Base-by-base conservation (phyloP, 1,140 invertebrate genomes). In the Trachymyrmex septentrionalis region DNA sequence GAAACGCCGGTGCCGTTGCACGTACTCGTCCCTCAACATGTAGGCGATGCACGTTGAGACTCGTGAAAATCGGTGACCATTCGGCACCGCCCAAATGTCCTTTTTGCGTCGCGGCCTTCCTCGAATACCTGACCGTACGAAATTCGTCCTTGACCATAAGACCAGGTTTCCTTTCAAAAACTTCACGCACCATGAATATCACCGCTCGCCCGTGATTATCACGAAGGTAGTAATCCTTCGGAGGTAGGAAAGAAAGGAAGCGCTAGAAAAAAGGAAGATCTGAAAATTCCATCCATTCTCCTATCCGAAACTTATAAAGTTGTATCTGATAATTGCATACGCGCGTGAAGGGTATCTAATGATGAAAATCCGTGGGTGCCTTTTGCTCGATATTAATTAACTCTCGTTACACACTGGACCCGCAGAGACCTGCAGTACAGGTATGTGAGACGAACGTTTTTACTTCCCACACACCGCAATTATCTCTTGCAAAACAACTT, bases 401-500 rank as follows among this genome's bases (percentile, higher is more conserved):
- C 24, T 48, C 38, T 50, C 34, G 48, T 21, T 21, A 44, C 66
- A 44, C 78, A 16, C 16, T 30, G 38, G 50, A 77, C 57, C 10
- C 27, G 19, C n/a, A 16, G 1, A 69, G 10, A 73, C 38, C 80
- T 21, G 78, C 34, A 53, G 78, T 55, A 14, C 24, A 48, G 44
- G 27, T 75, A 73, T 48, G 67, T 21, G 30, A 61, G 69, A 61
- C 77, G 63, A 80, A 9, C 77, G 14, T 84, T 84, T 84, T 84
- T 84, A 34, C 69, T 61, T 61, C 80, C 80, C 38, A 75, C 80
- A 75, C 80, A 75, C 69, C 48, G 80, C 69, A 84, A 84, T 84
- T 84, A 84, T 73, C 44, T 75, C 80, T 84, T 75, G 69, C 80
- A 50, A 84, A 84, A 84, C 80, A 61, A 73, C 80, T 84, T 84